Conservation (phyloP, 2,113 vertebrate genomes). For the Anolis carolinensis region DNA sequence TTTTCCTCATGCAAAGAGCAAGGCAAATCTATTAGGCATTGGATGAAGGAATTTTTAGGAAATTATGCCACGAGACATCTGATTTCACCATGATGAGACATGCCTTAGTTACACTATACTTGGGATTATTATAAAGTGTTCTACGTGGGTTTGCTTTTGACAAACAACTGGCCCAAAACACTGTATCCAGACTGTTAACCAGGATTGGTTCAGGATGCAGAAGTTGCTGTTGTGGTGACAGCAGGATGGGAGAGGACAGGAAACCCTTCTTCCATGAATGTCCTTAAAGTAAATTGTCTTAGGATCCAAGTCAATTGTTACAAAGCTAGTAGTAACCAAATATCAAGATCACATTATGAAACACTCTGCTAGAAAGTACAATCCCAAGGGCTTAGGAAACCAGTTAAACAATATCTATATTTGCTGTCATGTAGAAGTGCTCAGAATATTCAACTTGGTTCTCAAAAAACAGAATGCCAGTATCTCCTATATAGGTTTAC, state of each 20-base stretch:
- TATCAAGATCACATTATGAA: neutral
- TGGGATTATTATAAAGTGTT: no score
- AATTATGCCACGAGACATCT: neutral
- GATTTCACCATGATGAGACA: no score
- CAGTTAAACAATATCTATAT: neutral
- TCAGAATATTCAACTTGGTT: neutral
- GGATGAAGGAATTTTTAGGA: neutral
- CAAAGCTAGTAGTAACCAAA: neutral
- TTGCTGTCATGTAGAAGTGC: neutral
- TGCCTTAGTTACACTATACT: no score
- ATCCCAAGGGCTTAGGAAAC: neutral
- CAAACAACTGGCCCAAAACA: no score
- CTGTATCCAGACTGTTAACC: no score
- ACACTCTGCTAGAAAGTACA: slow-evolving; percentile 2
- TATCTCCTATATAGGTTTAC: neutral
- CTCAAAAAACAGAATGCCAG: neutral
- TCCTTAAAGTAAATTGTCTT: no score
- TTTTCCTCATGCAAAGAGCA: neutral
- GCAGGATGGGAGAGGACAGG: no score
- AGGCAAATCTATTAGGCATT: neutral
- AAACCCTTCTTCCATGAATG: no score
- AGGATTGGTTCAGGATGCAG: no score
- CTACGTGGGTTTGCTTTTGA: no score
- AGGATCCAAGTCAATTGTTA: no score
- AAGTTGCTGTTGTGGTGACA: no score